Conservation (phyloP, 2,888 invertebrate genomes). For the Sialis lutaria region DNA sequence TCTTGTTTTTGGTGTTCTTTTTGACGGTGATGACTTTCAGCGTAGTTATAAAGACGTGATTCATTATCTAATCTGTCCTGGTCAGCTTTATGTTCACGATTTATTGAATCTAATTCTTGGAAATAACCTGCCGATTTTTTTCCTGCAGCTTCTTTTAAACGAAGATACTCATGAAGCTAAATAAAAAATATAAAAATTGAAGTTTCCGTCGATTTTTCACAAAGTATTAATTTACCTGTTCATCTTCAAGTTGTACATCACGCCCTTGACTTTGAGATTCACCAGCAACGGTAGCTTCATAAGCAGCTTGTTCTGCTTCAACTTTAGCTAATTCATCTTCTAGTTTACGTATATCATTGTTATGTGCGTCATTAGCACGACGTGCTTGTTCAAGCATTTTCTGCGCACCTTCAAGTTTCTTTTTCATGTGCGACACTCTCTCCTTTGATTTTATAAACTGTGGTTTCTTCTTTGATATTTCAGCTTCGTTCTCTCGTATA, state of each 20-base stretch:
- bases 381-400: slow-evolving; percentile 82
- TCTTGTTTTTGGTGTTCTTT: slow-evolving; percentile 89
- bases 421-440: slow-evolving; percentile 86
- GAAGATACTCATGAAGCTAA: slow-evolving; percentile 64
- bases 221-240: slow-evolving; percentile 42
- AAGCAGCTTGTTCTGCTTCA: slow-evolving; percentile 57
- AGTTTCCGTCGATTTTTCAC: too few relatives aligned
- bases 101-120: slow-evolving; percentile 88
- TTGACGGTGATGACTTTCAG: slow-evolving; percentile 79
- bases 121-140: slow-evolving; percentile 83
- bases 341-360: slow-evolving; percentile 70
- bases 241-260: slow-evolving; percentile 88
- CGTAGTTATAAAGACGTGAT: slow-evolving; percentile 67
- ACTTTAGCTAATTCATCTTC: slow-evolving; percentile 69
- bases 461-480: slow-evolving; percentile 86
- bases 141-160: slow-evolving; percentile 89
- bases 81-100: slow-evolving; percentile 93
- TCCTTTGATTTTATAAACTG: slow-evolving; percentile 95
- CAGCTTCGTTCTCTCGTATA: slow-evolving; percentile 84
- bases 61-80: slow-evolving; percentile 92
- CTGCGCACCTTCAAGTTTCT: slow-evolving; percentile 77
- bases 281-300: slow-evolving; percentile 66
- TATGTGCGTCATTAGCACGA: slow-evolving; percentile 83
- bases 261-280: slow-evolving; percentile 66
- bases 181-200: too few relatives aligned